A percentile compares a stretch with the other conserved stretches of the same genome.
Evolutionary conservation across 2,888 invertebrate genomes (phyloP).

Genomic region (Lapara coniferarum): DNA sequence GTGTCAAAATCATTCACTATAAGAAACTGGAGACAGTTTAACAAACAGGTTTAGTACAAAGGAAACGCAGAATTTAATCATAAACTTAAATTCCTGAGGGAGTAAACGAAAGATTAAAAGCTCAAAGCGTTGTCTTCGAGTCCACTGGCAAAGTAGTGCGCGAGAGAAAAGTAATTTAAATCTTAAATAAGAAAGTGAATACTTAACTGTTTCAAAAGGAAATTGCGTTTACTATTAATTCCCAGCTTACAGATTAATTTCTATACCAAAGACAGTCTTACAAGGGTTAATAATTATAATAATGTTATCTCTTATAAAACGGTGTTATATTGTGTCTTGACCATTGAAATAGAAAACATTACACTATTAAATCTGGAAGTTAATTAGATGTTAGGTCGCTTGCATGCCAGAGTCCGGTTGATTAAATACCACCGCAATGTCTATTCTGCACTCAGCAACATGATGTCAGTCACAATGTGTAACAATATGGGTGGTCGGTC

Average conservation of each 20-base stretch:
- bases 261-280: not conserved
- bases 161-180: constrained; percentile 15
- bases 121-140: constrained; percentile 16
- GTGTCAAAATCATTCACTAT: not conserved
- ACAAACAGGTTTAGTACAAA: not conserved
- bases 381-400: too few species aligned
- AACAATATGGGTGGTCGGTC: too few species aligned
- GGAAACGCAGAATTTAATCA: constrained; percentile 1
- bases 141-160: constrained; percentile 16
- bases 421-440: too few species aligned
- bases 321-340: too few species aligned
- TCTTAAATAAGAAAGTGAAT: constrained; percentile 14
- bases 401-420: too few species aligned
- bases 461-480: too few species aligned
- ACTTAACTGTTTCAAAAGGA: constrained; percentile 3
- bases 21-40: not conserved
- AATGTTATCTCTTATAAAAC: too few species aligned
- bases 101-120: constrained; percentile 18
- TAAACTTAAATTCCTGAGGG: constrained; percentile 11
- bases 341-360: too few species aligned
- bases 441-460: too few species aligned
- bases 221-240: constrained; percentile 3
- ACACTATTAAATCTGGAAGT: too few species aligned
- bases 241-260: constrained; percentile 1
- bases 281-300: not conserved